These are phyloP conservation scores for Platypus cylindrus DNA, from an alignment of 2,888 invertebrate genomes.

Conservation along the genomic window DNA sequence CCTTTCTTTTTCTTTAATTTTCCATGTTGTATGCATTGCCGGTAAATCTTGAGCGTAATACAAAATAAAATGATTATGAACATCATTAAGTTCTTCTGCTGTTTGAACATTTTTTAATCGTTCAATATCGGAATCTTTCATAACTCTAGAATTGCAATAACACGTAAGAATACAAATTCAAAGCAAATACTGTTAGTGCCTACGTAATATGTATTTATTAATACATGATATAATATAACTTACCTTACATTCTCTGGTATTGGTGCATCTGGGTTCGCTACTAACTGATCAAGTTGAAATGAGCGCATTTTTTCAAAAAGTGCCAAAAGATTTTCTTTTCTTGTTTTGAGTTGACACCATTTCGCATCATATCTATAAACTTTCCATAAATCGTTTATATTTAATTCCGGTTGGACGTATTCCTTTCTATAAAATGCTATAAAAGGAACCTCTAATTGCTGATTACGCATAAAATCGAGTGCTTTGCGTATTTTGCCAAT, in stretches of 20 bases:
- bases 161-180: background rate
- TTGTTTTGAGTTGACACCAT: constrained; percentile 79
- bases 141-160: constrained; percentile 5
- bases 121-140: constrained; percentile 69
- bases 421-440: constrained; percentile 98
- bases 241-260: constrained; percentile 71
- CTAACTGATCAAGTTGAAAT: constrained; percentile 73
- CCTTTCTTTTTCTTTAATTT: constrained; percentile 52
- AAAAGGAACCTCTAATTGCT: constrained; percentile 93
- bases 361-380: constrained; percentile 27
- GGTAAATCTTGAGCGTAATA: constrained; percentile 81
- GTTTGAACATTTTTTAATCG: constrained; percentile 64
- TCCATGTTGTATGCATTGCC: constrained; percentile 65
- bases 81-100: constrained; percentile 84
- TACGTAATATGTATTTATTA: background rate
- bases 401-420: constrained; percentile 87
- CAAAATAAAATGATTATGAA: constrained; percentile 83
- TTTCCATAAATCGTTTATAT: constrained; percentile 93
- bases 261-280: constrained; percentile 71
- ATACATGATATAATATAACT: constrained; percentile 35
- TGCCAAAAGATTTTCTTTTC: constrained; percentile 69
- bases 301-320: constrained; percentile 86
- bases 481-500: constrained; percentile 88
- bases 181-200: background rate
- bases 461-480: constrained; percentile 90